Conservation (phyloP, 2,113 vertebrate species). For the Vimba vimba region DNA sequence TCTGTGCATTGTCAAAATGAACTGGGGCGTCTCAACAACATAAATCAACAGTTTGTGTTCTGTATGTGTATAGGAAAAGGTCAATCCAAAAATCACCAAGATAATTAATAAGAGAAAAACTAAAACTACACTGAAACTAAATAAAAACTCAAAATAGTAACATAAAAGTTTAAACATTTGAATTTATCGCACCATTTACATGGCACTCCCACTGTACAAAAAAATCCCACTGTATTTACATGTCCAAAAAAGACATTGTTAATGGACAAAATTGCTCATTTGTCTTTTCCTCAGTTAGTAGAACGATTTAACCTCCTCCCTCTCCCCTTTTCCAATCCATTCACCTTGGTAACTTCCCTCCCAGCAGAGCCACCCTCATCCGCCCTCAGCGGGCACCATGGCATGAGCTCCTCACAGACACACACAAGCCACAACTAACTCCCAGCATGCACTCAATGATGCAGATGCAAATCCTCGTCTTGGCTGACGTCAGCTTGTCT, state of each 20-base stretch:
- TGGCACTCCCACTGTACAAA: neutral
- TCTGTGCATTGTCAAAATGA: too few species aligned
- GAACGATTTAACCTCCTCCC: neutral
- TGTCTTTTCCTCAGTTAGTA: neutral
- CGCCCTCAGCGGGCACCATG: neutral
- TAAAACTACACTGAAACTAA: too few species aligned
- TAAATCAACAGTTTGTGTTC: too few species aligned
- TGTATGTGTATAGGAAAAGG: too few species aligned
- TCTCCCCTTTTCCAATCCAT: neutral
- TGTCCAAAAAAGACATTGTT: neutral
- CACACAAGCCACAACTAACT: neutral
- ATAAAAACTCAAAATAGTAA: too few species aligned
- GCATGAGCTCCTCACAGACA: neutral
- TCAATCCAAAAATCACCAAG: too few species aligned
- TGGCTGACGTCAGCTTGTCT: conserved; percentile 11
- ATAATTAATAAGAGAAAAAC: too few species aligned
- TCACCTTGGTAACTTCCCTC: conserved; percentile 4
- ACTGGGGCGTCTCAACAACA: too few species aligned
- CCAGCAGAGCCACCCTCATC: neutral
- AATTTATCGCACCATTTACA: neutral
- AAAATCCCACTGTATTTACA: neutral
- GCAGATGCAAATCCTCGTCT: neutral
- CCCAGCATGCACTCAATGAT: conserved; percentile 2
- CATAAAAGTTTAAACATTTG: too few species aligned
- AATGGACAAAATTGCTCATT: neutral